Evolutionary conservation across 2,113 vertebrate genomes (phyloP), one percentile per base, ranked within the genome.

Genomic region (Gavia stellata): DNA sequence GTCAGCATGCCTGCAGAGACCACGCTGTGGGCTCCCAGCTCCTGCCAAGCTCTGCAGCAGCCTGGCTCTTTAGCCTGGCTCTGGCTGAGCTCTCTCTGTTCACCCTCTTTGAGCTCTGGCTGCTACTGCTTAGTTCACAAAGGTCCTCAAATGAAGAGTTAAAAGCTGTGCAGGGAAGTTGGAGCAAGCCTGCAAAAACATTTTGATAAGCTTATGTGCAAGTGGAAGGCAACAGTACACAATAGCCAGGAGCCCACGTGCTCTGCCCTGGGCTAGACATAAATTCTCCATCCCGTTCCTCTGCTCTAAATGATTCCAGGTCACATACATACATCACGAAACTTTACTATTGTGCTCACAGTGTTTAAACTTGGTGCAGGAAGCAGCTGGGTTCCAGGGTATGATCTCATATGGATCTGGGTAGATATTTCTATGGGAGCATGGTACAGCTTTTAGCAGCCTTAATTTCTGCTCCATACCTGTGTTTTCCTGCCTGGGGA

Each of bases 271-370:
- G 96, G 94, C 96, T 94, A 92, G 52, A 92, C 88, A 94, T 89
- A 94, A 96, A 95, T 91, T 87, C 86, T 92, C 83, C 81, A 79
- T 81, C 77, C 68, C 0, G 0, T 52, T 94, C 81, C 61, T 94
- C 86, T 65, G 56, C 88, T 93, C 50, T 96, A 96, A 96, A 65
- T 93, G 95, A 92, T 96, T 95, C 96, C 94, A 95, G 92, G 94
- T 91, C 96, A 94, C 88, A 87, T 86, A 70, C 73, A 95, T 92
- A 81, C 92, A 94, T 93, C 93, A 96, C 9, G 1, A 65, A 93
- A 94, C 79, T 90, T 91, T 73, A 93, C 80, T 91, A 3, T 86
- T 93, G 85, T 85, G 80, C 86, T 92, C 56, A 59, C 0, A 1
- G 86, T 86, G 71, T 63, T 94, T 96, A 92, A 95, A 94, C 92